These are phyloP conservation scores for Drosophila testacea DNA, from an alignment of 2,888 invertebrate species.

Conservation along the genomic window DNA sequence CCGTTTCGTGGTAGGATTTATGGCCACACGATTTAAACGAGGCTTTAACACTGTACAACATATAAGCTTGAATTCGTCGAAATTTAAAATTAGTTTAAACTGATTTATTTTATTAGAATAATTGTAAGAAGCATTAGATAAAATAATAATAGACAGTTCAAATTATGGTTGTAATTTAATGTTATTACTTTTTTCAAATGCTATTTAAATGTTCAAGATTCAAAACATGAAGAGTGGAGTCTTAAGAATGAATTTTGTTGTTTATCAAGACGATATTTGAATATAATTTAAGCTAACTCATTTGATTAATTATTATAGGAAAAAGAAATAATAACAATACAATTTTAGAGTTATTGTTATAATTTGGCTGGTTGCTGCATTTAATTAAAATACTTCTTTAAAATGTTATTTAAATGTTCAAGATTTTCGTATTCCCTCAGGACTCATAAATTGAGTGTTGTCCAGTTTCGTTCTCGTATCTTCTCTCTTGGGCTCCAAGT, in stretches of 20 bases:
- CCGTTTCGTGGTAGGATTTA: conserved; percentile 57
- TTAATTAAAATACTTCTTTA: background rate
- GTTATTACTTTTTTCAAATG: conserved; percentile 18
- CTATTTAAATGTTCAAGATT: conserved; percentile 46
- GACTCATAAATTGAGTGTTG: conserved; percentile 51
- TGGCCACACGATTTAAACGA: conserved; percentile 40
- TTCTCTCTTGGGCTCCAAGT: conserved; percentile 5
- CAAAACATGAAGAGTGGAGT: background rate
- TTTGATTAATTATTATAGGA: too few relatives aligned
- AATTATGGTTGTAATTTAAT: background rate
- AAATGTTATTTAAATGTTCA: conserved; percentile 47
- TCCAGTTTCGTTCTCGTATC: background rate
- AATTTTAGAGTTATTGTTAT: background rate
- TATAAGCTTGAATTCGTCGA: background rate
- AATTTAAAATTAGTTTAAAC: background rate
- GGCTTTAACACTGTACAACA: conserved; percentile 24
- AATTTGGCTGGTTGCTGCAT: background rate
- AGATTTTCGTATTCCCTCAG: conserved; percentile 42
- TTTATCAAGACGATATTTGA: too few relatives aligned
- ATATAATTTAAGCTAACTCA: too few relatives aligned
- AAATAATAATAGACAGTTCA: background rate
- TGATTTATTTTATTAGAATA: background rate
- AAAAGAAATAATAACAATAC: too few relatives aligned
- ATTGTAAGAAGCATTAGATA: background rate
- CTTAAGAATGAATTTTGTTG: too few relatives aligned